A percentile compares a stretch with the other conserved stretches of the same genome.
phyloP scores from a whole-genome alignment of 1,140 invertebrate genomes.

The honey bee (Apis mellifera) region Amel_HAv3.1 CM009936.2:3221501-3222000 shows the following conservation, averaged over 20 bases:
- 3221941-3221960: too few species aligned
- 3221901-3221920: too few species aligned
- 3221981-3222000: too few species aligned
- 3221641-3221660: conserved; percentile 36
- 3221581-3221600: conserved; percentile 45
- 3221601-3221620: conserved; percentile 61
- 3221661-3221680: conserved; percentile 44
- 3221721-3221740: too few species aligned
- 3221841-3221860: neutral
- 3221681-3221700: neutral
- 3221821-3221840: conserved; percentile 3
- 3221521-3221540: conserved; percentile 19
- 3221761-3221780: too few species aligned
- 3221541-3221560: neutral
- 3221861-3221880: too few species aligned
- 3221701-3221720: neutral
- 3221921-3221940: too few species aligned
- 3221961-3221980: too few species aligned
- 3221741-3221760: too few species aligned
- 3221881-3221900: too few species aligned
- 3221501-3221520: conserved; percentile 65
- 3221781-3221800: too few species aligned
- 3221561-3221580: neutral
- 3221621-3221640: conserved; percentile 55
- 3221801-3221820: neutral